Conservation (phyloP, 2,113 vertebrate genomes). For the Chloropsis hardwickii region DNA sequence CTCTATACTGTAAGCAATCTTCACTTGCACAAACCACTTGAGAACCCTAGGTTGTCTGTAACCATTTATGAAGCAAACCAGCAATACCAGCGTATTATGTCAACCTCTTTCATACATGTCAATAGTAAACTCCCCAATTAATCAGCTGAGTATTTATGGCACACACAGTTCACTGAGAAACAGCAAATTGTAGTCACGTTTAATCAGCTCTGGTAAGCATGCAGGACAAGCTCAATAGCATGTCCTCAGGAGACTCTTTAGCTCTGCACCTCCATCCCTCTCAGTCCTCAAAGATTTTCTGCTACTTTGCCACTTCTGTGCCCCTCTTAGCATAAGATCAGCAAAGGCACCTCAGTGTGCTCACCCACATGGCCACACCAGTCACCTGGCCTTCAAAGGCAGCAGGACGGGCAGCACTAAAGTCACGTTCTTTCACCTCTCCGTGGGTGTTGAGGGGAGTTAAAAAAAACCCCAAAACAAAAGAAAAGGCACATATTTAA, state of each 20-base stretch:
- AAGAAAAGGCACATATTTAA: not conserved
- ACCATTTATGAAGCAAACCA: not conserved
- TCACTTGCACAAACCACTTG: not conserved
- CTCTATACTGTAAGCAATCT: not conserved
- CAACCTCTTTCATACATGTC: not conserved
- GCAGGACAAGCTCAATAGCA: not conserved
- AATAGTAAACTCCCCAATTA: not conserved
- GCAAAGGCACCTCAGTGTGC: not conserved
- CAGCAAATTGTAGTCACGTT: rapidly evolving
- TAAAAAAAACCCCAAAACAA: not conserved
- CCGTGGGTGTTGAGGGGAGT: rapidly evolving
- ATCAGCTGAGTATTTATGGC: rapidly evolving
- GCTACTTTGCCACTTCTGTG: not conserved
- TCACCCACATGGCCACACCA: rapidly evolving
- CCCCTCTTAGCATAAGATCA: rapidly evolving
- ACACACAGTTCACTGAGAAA: not conserved
- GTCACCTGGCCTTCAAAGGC: not conserved
- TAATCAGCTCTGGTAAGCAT: not conserved
- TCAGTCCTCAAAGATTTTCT: not conserved
- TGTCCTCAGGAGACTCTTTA: not conserved
- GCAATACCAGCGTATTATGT: not conserved
- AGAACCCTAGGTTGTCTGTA: not conserved
- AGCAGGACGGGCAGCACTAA: not conserved
- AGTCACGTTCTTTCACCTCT: not conserved
- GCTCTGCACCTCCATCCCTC: not conserved